Evolutionary conservation across 2,888 invertebrate species (phyloP).

Genomic region (Pollenia amentaria): DNA sequence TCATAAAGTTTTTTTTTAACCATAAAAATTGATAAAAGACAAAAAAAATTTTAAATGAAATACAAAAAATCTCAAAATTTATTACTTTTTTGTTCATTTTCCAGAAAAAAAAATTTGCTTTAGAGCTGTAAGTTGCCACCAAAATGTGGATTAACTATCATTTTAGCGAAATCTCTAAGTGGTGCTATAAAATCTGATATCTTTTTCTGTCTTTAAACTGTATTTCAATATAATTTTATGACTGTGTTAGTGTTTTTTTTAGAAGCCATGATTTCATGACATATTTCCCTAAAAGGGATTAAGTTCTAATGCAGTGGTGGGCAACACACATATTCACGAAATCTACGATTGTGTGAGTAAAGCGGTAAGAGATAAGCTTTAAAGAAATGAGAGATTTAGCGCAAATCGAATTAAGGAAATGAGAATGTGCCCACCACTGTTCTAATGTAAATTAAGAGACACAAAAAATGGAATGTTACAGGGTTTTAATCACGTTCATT

Average conservation of each 20-base stretch:
- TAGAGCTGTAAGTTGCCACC: slow-evolving; percentile 32
- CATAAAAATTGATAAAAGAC: slow-evolving; percentile 71
- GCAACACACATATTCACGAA: too few relatives aligned
- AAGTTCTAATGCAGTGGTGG: slow-evolving; percentile 20
- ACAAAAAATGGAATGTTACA: neutral
- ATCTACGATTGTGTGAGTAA: too few relatives aligned
- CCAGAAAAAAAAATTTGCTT: slow-evolving; percentile 3
- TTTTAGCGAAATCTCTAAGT: slow-evolving; percentile 75
- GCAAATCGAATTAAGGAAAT: too few relatives aligned
- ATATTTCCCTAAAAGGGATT: slow-evolving; percentile 8
- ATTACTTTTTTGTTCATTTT: slow-evolving; percentile 75
- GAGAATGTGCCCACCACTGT: too few relatives aligned
- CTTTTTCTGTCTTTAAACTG: slow-evolving; percentile 32
- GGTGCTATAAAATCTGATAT: slow-evolving; percentile 72
- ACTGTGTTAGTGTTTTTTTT: slow-evolving; percentile 21
- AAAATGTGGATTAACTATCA: slow-evolving; percentile 70
- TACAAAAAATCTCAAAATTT: slow-evolving; percentile 77
- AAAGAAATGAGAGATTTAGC: too few relatives aligned
- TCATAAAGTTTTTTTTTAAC: slow-evolving; percentile 70
- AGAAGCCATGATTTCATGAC: slow-evolving; percentile 41
- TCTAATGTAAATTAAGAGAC: too few relatives aligned
- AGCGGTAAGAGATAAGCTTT: too few relatives aligned
- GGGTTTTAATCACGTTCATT: slow-evolving; percentile 72
- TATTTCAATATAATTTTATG: slow-evolving; percentile 71
- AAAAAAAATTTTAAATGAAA: slow-evolving; percentile 51